Evolutionary conservation across 2,888 invertebrate genomes (phyloP).

Genomic region (Piscicola geometra): DNA sequence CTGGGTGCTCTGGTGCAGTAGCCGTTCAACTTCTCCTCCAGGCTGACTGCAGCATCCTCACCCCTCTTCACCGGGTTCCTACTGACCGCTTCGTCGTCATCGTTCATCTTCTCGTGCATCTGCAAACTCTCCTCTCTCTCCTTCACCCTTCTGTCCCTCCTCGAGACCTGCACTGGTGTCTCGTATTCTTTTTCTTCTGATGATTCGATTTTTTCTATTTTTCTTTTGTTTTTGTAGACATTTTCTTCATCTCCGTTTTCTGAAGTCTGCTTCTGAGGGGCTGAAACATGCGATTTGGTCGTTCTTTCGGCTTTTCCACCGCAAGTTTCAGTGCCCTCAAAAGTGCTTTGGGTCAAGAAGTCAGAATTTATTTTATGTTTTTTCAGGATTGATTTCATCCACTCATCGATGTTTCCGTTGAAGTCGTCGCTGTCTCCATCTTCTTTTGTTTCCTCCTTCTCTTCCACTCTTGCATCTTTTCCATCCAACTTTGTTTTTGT

Average conservation of each 20-base stretch:
- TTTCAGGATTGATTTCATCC: constrained; percentile 4
- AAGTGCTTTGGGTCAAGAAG: background rate
- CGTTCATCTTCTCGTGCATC: background rate
- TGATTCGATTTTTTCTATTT: background rate
- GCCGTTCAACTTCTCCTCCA: background rate
- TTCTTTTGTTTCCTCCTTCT: background rate
- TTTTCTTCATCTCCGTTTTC: background rate
- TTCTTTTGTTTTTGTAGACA: background rate
- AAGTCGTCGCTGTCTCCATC: background rate
- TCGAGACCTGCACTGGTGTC: background rate
- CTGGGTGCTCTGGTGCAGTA: background rate
- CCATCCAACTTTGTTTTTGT: background rate
- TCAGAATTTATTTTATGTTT: constrained; percentile 2
- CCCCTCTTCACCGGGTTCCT: constrained; percentile 1
- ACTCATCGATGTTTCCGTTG: constrained; percentile 7
- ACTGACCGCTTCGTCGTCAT: background rate
- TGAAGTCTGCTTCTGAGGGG: background rate
- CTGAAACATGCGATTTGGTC: no score
- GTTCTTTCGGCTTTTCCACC: background rate
- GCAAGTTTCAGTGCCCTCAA: background rate
- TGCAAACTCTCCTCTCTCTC: background rate
- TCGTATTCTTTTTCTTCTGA: background rate
- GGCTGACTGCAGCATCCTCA: background rate
- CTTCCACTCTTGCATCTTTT: background rate
- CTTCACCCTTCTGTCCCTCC: background rate